phyloP scores from a whole-genome alignment of 1,140 invertebrate species.

The Paralvinella palmiformis region DNA sequence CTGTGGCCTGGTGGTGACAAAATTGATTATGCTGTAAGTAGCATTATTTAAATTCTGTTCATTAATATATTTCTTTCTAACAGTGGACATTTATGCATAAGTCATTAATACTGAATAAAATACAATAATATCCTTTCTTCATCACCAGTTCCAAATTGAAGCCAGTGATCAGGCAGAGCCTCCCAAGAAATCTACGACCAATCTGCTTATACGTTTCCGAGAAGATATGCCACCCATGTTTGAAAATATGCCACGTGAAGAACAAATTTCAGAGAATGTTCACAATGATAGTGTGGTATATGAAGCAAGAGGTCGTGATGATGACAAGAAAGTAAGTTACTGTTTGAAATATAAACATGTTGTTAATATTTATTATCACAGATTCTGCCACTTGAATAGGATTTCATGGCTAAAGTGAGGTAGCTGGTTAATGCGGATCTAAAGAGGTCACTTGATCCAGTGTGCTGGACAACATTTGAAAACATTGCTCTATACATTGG shows the following conservation, averaged over 20 bases:
- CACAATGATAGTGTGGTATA: constrained; percentile 9
- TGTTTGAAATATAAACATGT: too few species aligned
- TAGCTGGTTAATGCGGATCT: too few species aligned
- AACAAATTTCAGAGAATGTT: constrained; percentile 14
- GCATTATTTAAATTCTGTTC: not conserved
- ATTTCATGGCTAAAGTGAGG: too few species aligned
- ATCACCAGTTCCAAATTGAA: constrained; percentile 12
- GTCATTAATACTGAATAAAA: not conserved
- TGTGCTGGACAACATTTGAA: too few species aligned
- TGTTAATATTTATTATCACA: too few species aligned
- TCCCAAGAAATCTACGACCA: not conserved
- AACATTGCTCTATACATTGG: too few species aligned
- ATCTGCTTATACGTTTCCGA: not conserved
- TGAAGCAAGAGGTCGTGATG: not conserved
- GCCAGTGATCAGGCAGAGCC: constrained; percentile 9
- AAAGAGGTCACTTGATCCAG: too few species aligned
- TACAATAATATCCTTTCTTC: not conserved
- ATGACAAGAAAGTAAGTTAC: constrained; percentile 11
- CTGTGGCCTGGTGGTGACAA: constrained; percentile 15
- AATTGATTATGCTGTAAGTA: constrained; percentile 7
- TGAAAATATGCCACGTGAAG: constrained; percentile 9
- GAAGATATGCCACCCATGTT: constrained; percentile 6
- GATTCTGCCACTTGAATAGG: too few species aligned
- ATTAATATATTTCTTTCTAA: not conserved
- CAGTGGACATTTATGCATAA: not conserved